These are phyloP conservation scores for Ceraclea dissimilis DNA, from an alignment of 2,888 invertebrate genomes.

Conservation along the genomic window DNA sequence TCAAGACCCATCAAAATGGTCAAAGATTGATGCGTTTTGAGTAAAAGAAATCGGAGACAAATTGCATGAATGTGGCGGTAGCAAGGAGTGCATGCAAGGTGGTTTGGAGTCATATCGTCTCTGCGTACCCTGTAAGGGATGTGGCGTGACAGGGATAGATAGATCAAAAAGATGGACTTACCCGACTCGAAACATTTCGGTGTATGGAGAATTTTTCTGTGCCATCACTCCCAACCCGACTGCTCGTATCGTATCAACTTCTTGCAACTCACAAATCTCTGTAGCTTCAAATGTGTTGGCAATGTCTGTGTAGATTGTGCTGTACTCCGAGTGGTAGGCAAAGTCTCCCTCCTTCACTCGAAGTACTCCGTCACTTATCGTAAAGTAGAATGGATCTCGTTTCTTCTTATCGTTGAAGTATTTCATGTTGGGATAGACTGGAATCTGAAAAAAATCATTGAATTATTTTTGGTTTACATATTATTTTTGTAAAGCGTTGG, in stretches of 20 bases:
- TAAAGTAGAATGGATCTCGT: slow-evolving; percentile 19
- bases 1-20: too few species aligned
- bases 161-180: slow-evolving; percentile 9
- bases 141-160: too few species aligned
- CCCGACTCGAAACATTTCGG: slow-evolving; percentile 25
- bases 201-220: slow-evolving; percentile 21
- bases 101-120: too few species aligned
- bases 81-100: too few species aligned
- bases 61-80: too few species aligned
- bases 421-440: slow-evolving; percentile 18
- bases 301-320: slow-evolving; percentile 13
- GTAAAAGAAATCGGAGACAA: too few species aligned
- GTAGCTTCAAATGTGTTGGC: slow-evolving; percentile 23
- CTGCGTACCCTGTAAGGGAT: too few species aligned
- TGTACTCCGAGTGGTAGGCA: slow-evolving; percentile 23
- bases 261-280: slow-evolving; percentile 24
- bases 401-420: slow-evolving; percentile 24
- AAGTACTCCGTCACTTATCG: slow-evolving; percentile 14
- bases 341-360: slow-evolving; percentile 19
- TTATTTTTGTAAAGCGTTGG: too few species aligned
- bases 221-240: slow-evolving; percentile 16
- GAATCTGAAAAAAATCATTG: slow-evolving; percentile 9
- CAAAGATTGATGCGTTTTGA: too few species aligned
- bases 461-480: too few species aligned
- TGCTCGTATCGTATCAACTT: slow-evolving; percentile 21